A percentile compares a stretch with the other conserved stretches of the same genome.
Conservation (phyloP, 1,140 invertebrate species). For the Megalonaias nervosa region DNA sequence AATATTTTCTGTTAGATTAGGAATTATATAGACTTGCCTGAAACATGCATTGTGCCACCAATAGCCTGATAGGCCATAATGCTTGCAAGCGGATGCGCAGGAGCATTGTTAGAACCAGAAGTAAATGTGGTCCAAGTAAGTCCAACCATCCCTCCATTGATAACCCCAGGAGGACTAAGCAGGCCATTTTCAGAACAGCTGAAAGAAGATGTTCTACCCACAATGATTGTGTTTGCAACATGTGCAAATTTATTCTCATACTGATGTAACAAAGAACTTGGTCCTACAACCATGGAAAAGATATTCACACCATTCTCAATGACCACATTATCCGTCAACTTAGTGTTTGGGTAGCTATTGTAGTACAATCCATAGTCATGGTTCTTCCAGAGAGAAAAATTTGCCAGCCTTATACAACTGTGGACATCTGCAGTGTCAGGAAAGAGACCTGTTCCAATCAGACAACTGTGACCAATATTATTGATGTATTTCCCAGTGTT, state of each 20-base stretch:
- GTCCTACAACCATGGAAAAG: slow-evolving; percentile 46
- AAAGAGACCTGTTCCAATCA: slow-evolving; percentile 5
- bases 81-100: too few relatives aligned
- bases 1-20: too few relatives aligned
- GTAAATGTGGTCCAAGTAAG: too few relatives aligned
- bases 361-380: slow-evolving; percentile 59
- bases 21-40: too few relatives aligned
- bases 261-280: slow-evolving; percentile 31
- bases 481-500: slow-evolving; percentile 19
- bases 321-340: slow-evolving; percentile 6
- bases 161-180: too few relatives aligned
- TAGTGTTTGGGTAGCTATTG: slow-evolving; percentile 37
- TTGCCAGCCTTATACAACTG: slow-evolving; percentile 38
- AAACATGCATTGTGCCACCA: too few relatives aligned
- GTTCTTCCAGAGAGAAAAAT: slow-evolving; percentile 48
- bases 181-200: too few relatives aligned
- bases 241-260: not conserved
- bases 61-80: too few relatives aligned
- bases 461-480: slow-evolving; percentile 42
- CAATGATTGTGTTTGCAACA: too few relatives aligned
- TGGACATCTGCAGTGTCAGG: slow-evolving; percentile 2
- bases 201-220: too few relatives aligned
- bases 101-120: too few relatives aligned
- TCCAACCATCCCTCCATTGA: too few relatives aligned
- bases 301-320: slow-evolving; percentile 53